Percentiles rank a stretch among this genome's conserved stretches.
Conservation (phyloP, 1,140 invertebrate genomes). For the Bombus ignitus region DNA sequence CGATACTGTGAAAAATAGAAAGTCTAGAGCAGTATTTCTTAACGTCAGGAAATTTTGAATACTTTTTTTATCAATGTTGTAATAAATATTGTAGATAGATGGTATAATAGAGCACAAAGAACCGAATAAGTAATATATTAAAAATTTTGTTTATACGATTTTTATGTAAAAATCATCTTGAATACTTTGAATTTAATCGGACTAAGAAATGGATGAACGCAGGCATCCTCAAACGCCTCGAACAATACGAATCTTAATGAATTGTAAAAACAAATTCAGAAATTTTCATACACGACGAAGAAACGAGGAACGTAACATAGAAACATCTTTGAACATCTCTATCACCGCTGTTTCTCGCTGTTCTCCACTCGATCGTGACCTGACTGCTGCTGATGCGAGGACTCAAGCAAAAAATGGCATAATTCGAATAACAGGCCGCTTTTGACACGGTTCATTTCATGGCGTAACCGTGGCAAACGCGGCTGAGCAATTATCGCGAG, state of each 20-base stretch:
- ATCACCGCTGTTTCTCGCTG: neutral
- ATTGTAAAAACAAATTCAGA: neutral
- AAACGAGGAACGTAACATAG: neutral
- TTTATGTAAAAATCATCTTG: neutral
- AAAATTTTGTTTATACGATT: too few species aligned
- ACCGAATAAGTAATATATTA: too few species aligned
- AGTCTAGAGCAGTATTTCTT: too few species aligned
- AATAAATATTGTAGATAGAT: too few species aligned
- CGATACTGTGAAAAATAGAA: neutral
- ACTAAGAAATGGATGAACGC: neutral
- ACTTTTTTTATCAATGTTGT: too few species aligned
- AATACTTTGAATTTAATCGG: neutral
- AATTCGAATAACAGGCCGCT: conserved; percentile 63
- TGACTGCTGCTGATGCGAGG: conserved; percentile 17
- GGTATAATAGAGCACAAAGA: too few species aligned
- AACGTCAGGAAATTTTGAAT: too few species aligned
- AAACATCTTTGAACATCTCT: too few species aligned
- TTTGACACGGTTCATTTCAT: conserved; percentile 62
- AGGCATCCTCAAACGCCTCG: too few species aligned
- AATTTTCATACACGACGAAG: neutral
- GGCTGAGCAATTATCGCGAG: conserved; percentile 64
- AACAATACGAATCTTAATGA: neutral
- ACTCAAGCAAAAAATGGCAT: conserved; percentile 37
- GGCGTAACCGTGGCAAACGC: conserved; percentile 54
- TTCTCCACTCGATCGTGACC: conserved; percentile 40